Conservation (phyloP, 64 coral and sea anemone species). For the Cladopsammia gracilis region DNA sequence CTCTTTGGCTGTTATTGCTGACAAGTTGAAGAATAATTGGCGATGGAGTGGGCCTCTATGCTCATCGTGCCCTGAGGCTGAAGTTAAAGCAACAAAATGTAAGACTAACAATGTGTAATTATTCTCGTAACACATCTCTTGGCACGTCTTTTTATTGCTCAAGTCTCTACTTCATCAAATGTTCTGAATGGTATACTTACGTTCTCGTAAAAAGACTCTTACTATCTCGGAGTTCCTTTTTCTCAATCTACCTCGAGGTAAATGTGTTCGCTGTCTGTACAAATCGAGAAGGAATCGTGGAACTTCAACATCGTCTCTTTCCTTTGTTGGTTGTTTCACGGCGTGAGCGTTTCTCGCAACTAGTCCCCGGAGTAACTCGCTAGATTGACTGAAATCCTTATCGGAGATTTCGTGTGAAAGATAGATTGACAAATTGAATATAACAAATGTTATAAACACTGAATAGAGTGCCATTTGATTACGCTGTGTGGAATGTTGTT, state of each 20-base stretch:
- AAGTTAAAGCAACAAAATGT: not conserved
- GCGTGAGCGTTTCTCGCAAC: not conserved
- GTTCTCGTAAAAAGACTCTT: conserved; percentile 43
- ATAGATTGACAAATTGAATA: conserved; percentile 17
- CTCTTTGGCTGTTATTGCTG: not conserved
- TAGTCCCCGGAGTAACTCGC: conserved; percentile 12
- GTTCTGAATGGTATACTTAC: not conserved
- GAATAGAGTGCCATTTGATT: conserved; percentile 7
- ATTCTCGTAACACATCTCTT: not conserved
- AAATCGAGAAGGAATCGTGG: conserved; percentile 50
- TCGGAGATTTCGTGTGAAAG: conserved; percentile 13
- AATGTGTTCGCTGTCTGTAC: conserved; percentile 44
- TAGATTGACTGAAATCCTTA: not conserved
- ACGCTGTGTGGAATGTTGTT: conserved; percentile 18
- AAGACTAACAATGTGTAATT: not conserved
- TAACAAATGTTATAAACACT: conserved; percentile 6
- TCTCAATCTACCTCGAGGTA: conserved; percentile 7
- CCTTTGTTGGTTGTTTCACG: not conserved
- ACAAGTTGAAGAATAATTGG: conserved; percentile 21
- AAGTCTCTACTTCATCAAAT: not conserved
- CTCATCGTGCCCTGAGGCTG: not conserved
- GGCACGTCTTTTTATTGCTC: not conserved
- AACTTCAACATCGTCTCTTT: not conserved
- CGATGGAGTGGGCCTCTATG: conserved; percentile 5
- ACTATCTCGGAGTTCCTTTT: conserved; percentile 17